A percentile compares a stretch with the other conserved stretches of the same genome.
Conservation (phyloP, 2,113 vertebrate species). For the Cryptomyrus ogoouensis region DNA sequence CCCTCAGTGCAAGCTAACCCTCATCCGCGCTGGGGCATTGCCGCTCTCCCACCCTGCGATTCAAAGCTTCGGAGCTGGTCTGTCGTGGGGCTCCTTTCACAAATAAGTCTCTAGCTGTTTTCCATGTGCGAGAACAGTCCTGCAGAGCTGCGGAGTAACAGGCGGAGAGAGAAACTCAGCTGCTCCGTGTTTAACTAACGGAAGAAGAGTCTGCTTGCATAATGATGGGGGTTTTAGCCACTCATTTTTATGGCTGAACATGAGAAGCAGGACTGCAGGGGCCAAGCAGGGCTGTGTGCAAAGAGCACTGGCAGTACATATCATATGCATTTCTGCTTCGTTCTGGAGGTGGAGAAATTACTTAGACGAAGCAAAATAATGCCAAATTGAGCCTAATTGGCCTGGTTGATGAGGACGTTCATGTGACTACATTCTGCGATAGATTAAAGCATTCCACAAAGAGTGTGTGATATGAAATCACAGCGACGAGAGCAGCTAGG, state of each 20-base stretch:
- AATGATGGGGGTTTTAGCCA: neutral
- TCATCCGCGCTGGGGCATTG: neutral
- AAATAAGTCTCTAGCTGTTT: neutral
- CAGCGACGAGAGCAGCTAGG: too few species aligned
- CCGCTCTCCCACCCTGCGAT: neutral
- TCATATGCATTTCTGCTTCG: neutral
- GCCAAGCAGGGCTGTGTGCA: neutral
- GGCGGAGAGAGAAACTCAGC: neutral
- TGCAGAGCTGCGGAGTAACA: neutral
- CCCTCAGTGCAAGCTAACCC: neutral
- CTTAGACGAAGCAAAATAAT: neutral
- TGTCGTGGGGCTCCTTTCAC: neutral
- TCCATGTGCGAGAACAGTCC: neutral
- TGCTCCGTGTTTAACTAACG: neutral
- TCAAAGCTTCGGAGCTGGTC: neutral
- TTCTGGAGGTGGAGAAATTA: neutral
- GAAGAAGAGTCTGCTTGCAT: neutral
- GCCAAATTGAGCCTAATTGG: neutral
- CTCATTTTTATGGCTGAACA: neutral
- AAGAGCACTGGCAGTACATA: neutral
- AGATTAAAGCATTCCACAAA: neutral
- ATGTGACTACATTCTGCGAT: neutral
- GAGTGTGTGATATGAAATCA: neutral
- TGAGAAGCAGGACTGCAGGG: neutral
- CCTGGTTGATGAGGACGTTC: neutral